A percentile compares a stretch with the other conserved stretches of the same genome.
These are phyloP conservation scores for Ceratitis capitata DNA, from an alignment of 1,140 invertebrate genomes.

Conservation along the genomic window DNA sequence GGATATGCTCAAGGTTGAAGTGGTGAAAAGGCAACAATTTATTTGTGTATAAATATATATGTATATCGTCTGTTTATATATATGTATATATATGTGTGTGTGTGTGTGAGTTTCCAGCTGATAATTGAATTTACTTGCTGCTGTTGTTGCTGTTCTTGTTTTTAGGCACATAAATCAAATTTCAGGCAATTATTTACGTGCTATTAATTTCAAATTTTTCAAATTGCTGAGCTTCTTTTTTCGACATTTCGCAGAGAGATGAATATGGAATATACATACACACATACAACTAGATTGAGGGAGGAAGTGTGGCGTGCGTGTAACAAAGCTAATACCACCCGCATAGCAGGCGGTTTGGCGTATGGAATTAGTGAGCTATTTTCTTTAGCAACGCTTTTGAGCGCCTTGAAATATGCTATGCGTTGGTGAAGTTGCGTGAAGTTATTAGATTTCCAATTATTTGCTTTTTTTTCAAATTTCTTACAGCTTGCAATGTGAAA, in stretches of 20 bases:
- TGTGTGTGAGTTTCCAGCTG: background rate
- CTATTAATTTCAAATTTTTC: slow-evolving; percentile 42
- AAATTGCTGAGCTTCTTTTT: slow-evolving; percentile 31
- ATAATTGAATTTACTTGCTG: slow-evolving; percentile 20
- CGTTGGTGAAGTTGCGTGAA: background rate
- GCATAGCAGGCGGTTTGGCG: background rate
- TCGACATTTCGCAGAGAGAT: background rate
- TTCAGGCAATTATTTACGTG: slow-evolving; percentile 40
- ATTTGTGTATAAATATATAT: background rate
- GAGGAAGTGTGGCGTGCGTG: background rate
- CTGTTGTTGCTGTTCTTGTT: background rate
- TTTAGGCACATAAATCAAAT: slow-evolving; percentile 40
- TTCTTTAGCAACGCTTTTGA: background rate
- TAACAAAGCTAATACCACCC: background rate
- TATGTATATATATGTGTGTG: background rate
- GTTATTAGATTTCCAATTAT: background rate
- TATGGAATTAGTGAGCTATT: background rate
- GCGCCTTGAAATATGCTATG: background rate
- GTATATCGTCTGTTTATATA: too few relatives aligned
- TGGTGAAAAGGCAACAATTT: background rate
- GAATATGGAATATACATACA: too few relatives aligned
- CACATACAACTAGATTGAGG: too few relatives aligned
- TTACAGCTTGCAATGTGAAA: background rate
- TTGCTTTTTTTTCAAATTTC: background rate
- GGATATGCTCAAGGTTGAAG: background rate